Base-by-base conservation (phyloP, 2,888 invertebrate genomes). In the Limnephilus lunatus region DNA sequence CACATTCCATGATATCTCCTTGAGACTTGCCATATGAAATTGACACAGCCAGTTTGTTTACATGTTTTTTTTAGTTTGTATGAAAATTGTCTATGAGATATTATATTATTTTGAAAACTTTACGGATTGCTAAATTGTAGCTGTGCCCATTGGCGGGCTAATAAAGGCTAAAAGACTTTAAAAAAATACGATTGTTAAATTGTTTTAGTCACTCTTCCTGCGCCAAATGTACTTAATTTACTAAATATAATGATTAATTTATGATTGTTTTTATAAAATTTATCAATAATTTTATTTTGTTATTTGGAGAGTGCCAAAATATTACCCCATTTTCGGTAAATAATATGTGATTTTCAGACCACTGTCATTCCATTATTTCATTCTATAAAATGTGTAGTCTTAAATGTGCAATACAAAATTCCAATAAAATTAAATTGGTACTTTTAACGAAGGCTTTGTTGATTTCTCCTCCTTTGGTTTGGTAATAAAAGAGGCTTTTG, bases 401-500 rank as follows among this genome's bases (percentile, higher is more conserved):
- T 15, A 83, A 83, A 89, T 81, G 80, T 89, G 88, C 80, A 88
- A 30, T 44, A 44, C 15, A 35, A 25, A 31, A 82, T 14, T 86
- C 25, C n/a, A n/a, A 35, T 30, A 44, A 30, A 30, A 86, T 44
- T 15, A 86, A 86, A 86, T 86, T 86, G 86, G 86, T 86, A 86
- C 86, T 86, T 86, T 86, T 86, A 86, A 48, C 25, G n/a, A 15
- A 30, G 25, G 11, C 68, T 68, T 68, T 68, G 68, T 68, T 68
- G 68, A 68, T 68, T 68, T 68, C 68, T 68, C 25, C n/a, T 25
- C 68, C 1, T 68, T 68, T 19, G 68, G 68, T 68, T 68, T 68
- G 53, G 53, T 53, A 19, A 53, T 15, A 53, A 15, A 53, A 53
- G 19, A 19, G 15, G 15, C 15, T 14, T 14, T 14, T 19, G 15